These are phyloP conservation scores for Rotaria macrura DNA, from an alignment of 2,888 invertebrate species.

Conservation along the genomic window DNA sequence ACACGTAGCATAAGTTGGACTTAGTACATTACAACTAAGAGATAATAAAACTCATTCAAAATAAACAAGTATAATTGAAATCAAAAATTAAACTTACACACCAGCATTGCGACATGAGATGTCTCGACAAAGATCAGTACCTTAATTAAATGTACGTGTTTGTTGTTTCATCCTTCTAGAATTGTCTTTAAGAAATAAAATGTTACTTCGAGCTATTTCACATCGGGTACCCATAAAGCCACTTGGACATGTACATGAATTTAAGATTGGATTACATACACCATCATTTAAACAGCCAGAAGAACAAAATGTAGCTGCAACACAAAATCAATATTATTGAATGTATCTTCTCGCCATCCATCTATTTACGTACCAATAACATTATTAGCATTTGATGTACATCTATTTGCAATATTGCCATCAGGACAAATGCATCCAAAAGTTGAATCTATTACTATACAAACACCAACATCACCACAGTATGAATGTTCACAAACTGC, in stretches of 20 bases:
- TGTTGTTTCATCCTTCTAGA: background rate
- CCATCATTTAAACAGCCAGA: background rate
- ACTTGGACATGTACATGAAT: background rate
- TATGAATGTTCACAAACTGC: slow-evolving; percentile 13
- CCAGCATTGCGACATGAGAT: background rate
- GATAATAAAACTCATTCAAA: no score
- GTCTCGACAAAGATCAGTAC: background rate
- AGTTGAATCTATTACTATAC: background rate
- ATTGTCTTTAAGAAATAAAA: background rate
- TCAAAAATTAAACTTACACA: background rate
- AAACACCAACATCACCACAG: background rate
- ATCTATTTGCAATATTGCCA: background rate
- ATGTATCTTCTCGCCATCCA: no score
- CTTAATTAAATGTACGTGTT: background rate
- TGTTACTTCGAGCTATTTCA: background rate
- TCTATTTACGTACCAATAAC: background rate
- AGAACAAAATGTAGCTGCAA: background rate
- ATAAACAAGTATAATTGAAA: no score
- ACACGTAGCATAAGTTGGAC: slow-evolving; percentile 4
- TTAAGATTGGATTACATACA: background rate
- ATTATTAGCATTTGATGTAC: background rate
- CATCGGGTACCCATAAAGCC: background rate
- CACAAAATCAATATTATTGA: no score
- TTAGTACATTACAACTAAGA: background rate
- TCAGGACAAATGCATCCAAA: slow-evolving; percentile 7